Evolutionary conservation across 2,113 vertebrate species (phyloP), one percentile per base, ranked within the genome.

Genomic region (Oceanites oceanicus): DNA sequence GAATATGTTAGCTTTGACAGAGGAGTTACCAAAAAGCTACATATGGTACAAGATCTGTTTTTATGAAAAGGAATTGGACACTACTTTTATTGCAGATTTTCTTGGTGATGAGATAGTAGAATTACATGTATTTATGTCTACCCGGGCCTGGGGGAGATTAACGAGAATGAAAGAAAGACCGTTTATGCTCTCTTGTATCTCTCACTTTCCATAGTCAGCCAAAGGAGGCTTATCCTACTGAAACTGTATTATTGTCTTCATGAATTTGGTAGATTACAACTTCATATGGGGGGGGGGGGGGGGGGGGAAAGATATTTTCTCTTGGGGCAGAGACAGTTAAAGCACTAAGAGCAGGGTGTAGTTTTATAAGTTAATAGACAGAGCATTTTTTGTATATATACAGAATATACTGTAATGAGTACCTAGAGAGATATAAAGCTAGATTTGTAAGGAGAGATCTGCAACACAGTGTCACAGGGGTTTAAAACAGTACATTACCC

Each of bases 281-380:
- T n/a, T n/a, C n/a, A n/a, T n/a, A n/a, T n/a, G n/a, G n/a, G n/a
- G n/a, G n/a, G n/a, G n/a, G n/a, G n/a, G n/a, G n/a, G n/a, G n/a
- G n/a, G n/a, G n/a, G n/a, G n/a, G n/a, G n/a, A n/a, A n/a, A 9
- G 0, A 0, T 15, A 3, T 32, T 52, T 59, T 42, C 4, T 36
- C 13, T 36, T 55, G 38, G 29, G 44, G 4, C 11, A 74, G 27
- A 58, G 23, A 34, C 11, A 70, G 26, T 32, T 61, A 53, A 40
- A 78, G 5, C 19, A 34, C 25, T 38, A 27, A 36, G 32, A 75
- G 15, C 34, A 82, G 11, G 40, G 27, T 44, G 16, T 10, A 62
- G 12, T 74, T 74, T 66, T n/a, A 25, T 13, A 58, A 25, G 59
- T 80, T 73, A 61, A 79, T 47, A 76, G 61, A 22, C 3, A 23